Percentiles rank a stretch among this genome's conserved stretches.
Evolutionary conservation across 1,140 invertebrate species (phyloP).

Genomic region (Druon quercuslanigerum): DNA sequence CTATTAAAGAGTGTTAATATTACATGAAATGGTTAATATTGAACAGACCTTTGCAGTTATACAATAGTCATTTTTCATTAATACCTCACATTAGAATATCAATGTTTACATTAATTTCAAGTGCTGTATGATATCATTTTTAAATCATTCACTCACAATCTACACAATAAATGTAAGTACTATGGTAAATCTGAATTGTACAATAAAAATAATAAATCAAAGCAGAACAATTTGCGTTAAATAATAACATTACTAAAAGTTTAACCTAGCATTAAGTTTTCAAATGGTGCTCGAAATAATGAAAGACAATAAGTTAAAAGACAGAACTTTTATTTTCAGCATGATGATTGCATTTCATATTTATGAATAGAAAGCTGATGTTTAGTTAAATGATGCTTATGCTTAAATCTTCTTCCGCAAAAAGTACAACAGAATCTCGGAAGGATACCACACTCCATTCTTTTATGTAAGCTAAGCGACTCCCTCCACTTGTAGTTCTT

Average conservation of each 20-base stretch:
- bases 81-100: background rate
- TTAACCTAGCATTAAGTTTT: background rate
- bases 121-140: too few relatives aligned
- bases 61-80: background rate
- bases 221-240: too few relatives aligned
- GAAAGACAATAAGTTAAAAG: background rate
- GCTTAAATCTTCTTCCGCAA: conserved; percentile 63
- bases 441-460: conserved; percentile 71
- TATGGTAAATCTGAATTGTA: too few relatives aligned
- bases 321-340: conserved; percentile 3
- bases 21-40: background rate
- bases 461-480: conserved; percentile 62
- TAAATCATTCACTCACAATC: too few relatives aligned
- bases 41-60: background rate
- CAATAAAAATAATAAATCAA: too few relatives aligned
- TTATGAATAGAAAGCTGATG: conserved; percentile 56
- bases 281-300: background rate
- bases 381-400: conserved; percentile 62
- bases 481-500: conserved; percentile 70
- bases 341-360: conserved; percentile 26
- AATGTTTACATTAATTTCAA: background rate
- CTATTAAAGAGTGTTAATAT: background rate
- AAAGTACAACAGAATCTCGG: conserved; percentile 68
- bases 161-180: too few relatives aligned
- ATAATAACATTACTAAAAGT: background rate